Base-by-base conservation (phyloP, 2,113 vertebrate genomes). In the Gulo gulo region DNA sequence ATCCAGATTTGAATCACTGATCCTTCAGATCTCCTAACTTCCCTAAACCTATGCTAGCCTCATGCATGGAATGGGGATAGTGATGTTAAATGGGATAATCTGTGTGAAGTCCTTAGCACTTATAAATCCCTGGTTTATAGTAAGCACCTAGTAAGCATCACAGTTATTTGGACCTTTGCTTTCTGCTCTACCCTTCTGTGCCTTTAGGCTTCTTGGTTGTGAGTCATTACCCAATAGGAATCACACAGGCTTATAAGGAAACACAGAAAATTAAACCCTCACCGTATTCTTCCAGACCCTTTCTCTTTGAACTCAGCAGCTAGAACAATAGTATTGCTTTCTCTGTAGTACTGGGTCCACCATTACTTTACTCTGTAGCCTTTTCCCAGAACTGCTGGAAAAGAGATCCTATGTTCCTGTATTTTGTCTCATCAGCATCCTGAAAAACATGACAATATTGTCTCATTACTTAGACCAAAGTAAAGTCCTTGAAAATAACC, bases 401-500 rank as follows among this genome's bases (percentile, higher is more conserved):
- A 67, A 84, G 26, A 69, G 45, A 69, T 45, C 9, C 31, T 69
- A 59, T 52, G 14, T 86, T 91, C 34, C 78, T 76, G 14, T 69
- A 71, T 55, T 67, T 67, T 52, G 34, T 73, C 23, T 86, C 36
- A 91, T 81, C 7, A 20, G 29, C 39, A 90, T 52, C 50, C 23
- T 74, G 71, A 88, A 81, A 88, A 31, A 65, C 23, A 73, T 63
- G 42, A 76, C n/a, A 63, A 69, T 80, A 34, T 63, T 57, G 20
- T 82, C n/a, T 92, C 36, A 47, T 73, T 92, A 31, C 36, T 91
- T 86, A 34, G 26, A 45, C 39, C 31, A 76, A 96, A 84, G 3
- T 90, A 89, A 93, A 97, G 71, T 80, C 21, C 59, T 80, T 93
- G 52, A 93, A 83, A 93, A 50, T 50, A 82, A 95, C 18, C 10